Base-by-base conservation (phyloP, 2,797 vertebrate genomes). In the Molossus alvarezi region DNA sequence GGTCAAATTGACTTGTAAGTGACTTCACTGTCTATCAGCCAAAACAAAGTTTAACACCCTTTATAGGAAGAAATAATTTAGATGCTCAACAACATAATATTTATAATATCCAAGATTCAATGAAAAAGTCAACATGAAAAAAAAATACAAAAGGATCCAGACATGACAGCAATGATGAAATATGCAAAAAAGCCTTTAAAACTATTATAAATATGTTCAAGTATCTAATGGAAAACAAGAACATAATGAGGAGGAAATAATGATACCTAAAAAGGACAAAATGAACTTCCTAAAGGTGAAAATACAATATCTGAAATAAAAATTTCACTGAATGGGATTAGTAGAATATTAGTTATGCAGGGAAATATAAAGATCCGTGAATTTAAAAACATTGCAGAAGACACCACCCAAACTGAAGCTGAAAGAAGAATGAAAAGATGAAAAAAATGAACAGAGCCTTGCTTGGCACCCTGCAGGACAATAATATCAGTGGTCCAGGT, bases 1-100 rank as follows among this genome's bases (percentile, higher is more conserved):
- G 64, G 20, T 71, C 20, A 85, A 8, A 64, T n/a, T 79, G 88
- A 85, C 88, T 55, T 94, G 55, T 27, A 71, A 60, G 45, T 84
- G 69, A 85, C 55, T 45, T 79, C 51, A 37, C n/a, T 71, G 45
- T 17, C 27, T 55, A 14, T 29, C 64, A 85, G 33, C 20, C 80
- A 71, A 90, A 94, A 77, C 71, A 77, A 77, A 94, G 23, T 48
- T 57, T 62, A 86, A 51, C 0, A 2, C 29, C 33, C 21, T 85
- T 92, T 48, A 48, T 29, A 69, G 64, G 48, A 71, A 41, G 12
- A 57, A 62, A 75, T 55, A 79, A 15, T 85, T 90, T 80, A 64
- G 64, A 72, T 62, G 55, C 27, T n/a, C 45, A 85, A 64, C 14
- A 45, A 41, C 4, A 53, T 79, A 55, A 69, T 77, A 84, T 17